Conservation (phyloP, 2,797 vertebrate genomes). For the Eulemur rubriventer region DNA sequence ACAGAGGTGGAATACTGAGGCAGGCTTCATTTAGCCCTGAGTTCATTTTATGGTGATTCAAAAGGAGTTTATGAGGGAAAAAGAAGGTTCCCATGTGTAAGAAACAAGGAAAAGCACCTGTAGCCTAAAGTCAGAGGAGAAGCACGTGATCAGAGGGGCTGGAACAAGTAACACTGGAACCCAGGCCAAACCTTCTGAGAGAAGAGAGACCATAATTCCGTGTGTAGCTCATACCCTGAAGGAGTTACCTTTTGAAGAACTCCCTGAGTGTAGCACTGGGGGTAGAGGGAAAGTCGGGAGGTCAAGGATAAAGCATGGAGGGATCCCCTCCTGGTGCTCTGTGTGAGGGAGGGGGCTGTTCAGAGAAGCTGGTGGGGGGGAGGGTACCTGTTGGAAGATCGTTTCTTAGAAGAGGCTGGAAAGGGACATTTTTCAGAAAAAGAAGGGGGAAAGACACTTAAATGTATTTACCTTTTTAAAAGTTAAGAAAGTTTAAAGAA, state of each 20-base stretch:
- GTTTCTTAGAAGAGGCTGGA: not conserved
- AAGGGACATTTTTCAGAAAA: not conserved
- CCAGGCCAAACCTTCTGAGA: not conserved
- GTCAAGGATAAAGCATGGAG: not conserved
- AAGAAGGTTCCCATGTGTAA: not conserved
- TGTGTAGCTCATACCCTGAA: not conserved
- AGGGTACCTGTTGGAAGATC: not conserved
- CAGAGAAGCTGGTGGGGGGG: not conserved
- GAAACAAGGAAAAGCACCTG: not conserved
- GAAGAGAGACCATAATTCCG: not conserved
- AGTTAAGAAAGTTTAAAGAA: slow-evolving; percentile 11
- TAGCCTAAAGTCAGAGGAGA: not conserved
- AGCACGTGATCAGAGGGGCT: not conserved
- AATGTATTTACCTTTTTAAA: not conserved
- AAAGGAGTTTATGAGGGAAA: not conserved
- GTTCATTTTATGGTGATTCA: not conserved
- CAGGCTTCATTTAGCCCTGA: not conserved
- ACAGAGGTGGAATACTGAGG: not conserved
- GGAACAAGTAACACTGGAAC: not conserved
- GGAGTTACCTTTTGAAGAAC: not conserved
- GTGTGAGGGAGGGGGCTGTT: not conserved
- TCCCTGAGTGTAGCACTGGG: not conserved
- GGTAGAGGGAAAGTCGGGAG: not conserved
- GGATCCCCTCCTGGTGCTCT: not conserved
- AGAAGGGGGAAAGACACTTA: not conserved